phyloP scores from a whole-genome alignment of 2,888 invertebrate species.

The Parapristionchus giblindavisi region DNA sequence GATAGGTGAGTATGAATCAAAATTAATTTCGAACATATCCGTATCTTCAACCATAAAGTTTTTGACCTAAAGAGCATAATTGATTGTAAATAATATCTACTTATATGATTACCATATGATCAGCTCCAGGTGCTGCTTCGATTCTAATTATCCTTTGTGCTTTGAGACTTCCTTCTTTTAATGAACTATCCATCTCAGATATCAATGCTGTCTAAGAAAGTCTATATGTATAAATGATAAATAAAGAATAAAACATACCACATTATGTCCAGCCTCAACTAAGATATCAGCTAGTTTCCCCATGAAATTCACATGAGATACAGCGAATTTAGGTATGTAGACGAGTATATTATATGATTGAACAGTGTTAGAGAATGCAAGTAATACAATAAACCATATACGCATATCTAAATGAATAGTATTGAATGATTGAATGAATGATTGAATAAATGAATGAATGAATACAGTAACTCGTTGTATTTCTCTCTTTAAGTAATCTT shows the following conservation, averaged over 20 bases:
- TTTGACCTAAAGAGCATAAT: background rate
- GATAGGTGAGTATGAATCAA: background rate
- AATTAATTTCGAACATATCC: constrained; percentile 28
- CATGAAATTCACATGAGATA: constrained; percentile 47
- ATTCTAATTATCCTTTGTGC: background rate
- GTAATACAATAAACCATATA: background rate
- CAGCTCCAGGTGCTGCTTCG: background rate
- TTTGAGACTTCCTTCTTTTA: constrained; percentile 15
- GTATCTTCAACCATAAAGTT: constrained; percentile 22
- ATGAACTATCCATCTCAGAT: constrained; percentile 3
- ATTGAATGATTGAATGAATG: no score
- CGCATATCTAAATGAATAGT: background rate
- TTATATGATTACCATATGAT: constrained; percentile 18
- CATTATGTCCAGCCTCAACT: constrained; percentile 47
- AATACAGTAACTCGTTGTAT: no score
- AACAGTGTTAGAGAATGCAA: background rate
- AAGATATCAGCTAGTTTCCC: constrained; percentile 46
- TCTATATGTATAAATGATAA: background rate
- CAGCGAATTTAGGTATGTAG: constrained; percentile 44
- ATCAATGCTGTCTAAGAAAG: constrained; percentile 6
- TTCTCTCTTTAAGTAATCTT: background rate
- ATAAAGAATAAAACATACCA: constrained; percentile 38
- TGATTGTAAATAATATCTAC: background rate
- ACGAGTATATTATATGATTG: constrained; percentile 43
- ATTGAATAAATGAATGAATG: no score